phyloP scores from a whole-genome alignment of 2,113 vertebrate species.

The Leucoraja erinaceus region DNA sequence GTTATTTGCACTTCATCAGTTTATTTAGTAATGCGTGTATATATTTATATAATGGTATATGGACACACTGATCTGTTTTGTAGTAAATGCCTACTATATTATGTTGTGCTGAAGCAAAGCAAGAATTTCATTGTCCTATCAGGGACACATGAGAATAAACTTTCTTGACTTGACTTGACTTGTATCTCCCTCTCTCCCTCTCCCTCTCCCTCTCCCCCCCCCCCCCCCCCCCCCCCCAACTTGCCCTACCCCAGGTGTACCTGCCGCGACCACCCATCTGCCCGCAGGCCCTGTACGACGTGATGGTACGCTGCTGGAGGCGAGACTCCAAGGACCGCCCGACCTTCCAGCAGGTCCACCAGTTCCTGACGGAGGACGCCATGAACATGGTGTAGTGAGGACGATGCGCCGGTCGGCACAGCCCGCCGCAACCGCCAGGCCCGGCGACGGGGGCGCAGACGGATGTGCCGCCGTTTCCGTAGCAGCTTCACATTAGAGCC shows the following conservation, averaged over 20 bases:
- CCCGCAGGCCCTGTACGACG: constrained; percentile 75
- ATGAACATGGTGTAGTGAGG: constrained; percentile 70
- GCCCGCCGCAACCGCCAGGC: neutral
- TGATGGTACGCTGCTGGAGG: constrained; percentile 86
- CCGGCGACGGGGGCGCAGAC: too few relatives aligned
- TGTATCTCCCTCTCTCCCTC: neutral
- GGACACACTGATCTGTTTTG: too few relatives aligned
- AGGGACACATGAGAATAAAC: too few relatives aligned
- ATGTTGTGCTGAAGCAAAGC: too few relatives aligned
- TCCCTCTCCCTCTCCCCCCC: neutral
- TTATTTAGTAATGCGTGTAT: too few relatives aligned
- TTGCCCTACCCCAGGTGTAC: constrained; percentile 63
- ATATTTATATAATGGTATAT: too few relatives aligned
- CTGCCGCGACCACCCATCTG: constrained; percentile 71
- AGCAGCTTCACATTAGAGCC: neutral
- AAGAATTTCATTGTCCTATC: too few relatives aligned
- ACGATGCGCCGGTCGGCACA: neutral
- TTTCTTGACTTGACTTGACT: too few relatives aligned
- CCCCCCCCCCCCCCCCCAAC: neutral
- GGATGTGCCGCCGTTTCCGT: neutral
- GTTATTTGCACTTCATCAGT: too few relatives aligned
- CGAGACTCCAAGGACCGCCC: constrained; percentile 81
- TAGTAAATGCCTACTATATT: too few relatives aligned
- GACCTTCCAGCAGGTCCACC: constrained; percentile 73
- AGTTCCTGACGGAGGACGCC: constrained; percentile 73